Percentiles rank a stretch among this genome's conserved stretches.
Evolutionary conservation across 1,140 invertebrate species (phyloP).

Genomic region (Drosophila tristis): DNA sequence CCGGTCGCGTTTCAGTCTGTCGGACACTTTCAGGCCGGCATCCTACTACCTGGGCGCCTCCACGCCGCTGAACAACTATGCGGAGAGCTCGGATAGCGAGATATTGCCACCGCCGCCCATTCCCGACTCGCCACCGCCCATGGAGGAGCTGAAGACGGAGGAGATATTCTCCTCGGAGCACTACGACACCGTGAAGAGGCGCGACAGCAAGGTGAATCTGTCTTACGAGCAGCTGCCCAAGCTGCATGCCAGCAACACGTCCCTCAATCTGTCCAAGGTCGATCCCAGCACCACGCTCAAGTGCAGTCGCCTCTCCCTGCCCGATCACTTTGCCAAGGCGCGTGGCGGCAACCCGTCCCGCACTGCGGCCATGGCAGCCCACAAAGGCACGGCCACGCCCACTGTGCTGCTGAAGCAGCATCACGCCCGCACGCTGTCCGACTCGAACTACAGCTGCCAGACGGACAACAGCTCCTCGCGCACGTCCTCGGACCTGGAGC

Average conservation of each 20-base stretch:
- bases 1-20: slow-evolving; percentile 91
- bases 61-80: slow-evolving; percentile 86
- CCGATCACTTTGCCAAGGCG: slow-evolving; percentile 78
- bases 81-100: slow-evolving; percentile 93
- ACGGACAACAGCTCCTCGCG: slow-evolving; percentile 82
- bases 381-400: slow-evolving; percentile 36
- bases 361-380: not conserved
- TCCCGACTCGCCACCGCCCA: slow-evolving; percentile 89
- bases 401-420: slow-evolving; percentile 59
- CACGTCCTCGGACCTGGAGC: slow-evolving; percentile 78
- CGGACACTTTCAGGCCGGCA: slow-evolving; percentile 93
- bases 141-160: slow-evolving; percentile 85
- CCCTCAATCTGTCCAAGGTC: slow-evolving; percentile 67
- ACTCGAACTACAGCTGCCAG: slow-evolving; percentile 81
- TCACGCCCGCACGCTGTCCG: slow-evolving; percentile 76
- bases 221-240: slow-evolving; percentile 80
- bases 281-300: slow-evolving; percentile 63
- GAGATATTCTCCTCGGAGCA: slow-evolving; percentile 83
- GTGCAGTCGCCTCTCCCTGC: slow-evolving; percentile 76
- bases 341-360: slow-evolving; percentile 34
- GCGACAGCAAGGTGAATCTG: slow-evolving; percentile 72
- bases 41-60: slow-evolving; percentile 91
- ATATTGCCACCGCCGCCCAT: slow-evolving; percentile 92
- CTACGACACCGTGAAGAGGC: slow-evolving; percentile 78
- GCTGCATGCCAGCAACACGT: slow-evolving; percentile 78